Evolutionary conservation across 2,113 vertebrate genomes (phyloP), one percentile per base, ranked within the genome.

Genomic region (Dolichallabes microphthalmus): DNA sequence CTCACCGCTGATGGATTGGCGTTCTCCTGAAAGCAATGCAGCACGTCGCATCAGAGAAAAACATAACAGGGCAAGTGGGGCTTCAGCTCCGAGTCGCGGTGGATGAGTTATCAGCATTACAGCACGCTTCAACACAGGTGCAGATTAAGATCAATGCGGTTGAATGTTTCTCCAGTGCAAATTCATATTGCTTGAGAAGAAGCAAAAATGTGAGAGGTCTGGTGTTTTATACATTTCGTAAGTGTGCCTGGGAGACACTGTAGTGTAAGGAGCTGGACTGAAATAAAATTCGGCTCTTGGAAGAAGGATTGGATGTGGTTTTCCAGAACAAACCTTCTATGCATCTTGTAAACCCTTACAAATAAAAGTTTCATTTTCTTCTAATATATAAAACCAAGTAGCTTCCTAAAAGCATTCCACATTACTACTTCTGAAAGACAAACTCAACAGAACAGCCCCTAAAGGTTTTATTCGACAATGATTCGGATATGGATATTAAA

Each of bases 11-110:
- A 73, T 68, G 82, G 87, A 84, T 57, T 15, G 69, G 79, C 81
- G 80, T 87, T 80, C 71, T 27, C 32, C 81, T 55, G 35, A 80
- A 77, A 85, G 80, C 19, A 20, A 45, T 9, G 35, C 73, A n/a
- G 55, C 60, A 27, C 35, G 53, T 75, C 55, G 82, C 76, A 69
- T 82, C 58, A 32, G 73, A 61, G 69, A 66, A 86, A 81, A 64
- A 63, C 32, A 64, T 32, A 64, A 87, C 86, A 88, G 85, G 88
- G 82, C 86, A 86, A 79, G 85, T 82, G 64, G 60, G 55, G 55
- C 32, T 85, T 88, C 78, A 82, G 85, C 45, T 78, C 30, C 17
- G 0, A 22, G 69, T 64, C n/a, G 88, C 27, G 45, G 82, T 63
- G 75, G 45, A 50, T 45, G 39, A 77, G 79, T 25, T 57, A 61